Evolutionary conservation across 2,797 vertebrate genomes (phyloP), one percentile per base, ranked within the genome.

Genomic region (Falco cherrug): DNA sequence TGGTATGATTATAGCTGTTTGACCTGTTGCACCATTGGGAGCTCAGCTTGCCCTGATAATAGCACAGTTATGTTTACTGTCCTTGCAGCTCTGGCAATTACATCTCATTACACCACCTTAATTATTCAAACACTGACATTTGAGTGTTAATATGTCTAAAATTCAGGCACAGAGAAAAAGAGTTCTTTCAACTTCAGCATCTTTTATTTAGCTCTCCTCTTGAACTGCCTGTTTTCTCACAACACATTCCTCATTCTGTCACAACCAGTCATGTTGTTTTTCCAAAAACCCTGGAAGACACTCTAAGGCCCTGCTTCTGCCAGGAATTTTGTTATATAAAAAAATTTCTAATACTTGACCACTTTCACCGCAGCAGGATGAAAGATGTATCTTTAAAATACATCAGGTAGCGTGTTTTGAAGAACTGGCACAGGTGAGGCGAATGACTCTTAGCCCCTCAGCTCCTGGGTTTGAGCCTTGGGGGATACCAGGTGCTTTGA

Each of bases 1-100:
- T 64, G 91, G 57, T 87, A 13, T 45, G 84, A 93, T 81, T 94
- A 35, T 26, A 88, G 87, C 65, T 84, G 87, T 95, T 95, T 95
- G 94, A 96, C 93, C 93, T 89, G 76, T 94, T 93, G 89, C 87
- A 93, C 87, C 93, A 95, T 15, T 93, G 92, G 82, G 89, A 96
- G 89, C 67, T 96, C 93, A 95, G 67, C 63, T 78, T 94, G 78
- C 94, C 79, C 94, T 95, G 93, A 90, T 94, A 93, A 78, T 89
- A 45, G 56, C 2, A 18, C 91, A 93, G 68, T 93, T 96, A n/a
- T 97, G 92, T 97, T 97, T 97, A 94, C 96, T 97, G 96, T 97
- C 90, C 96, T 97, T 97, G 95, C 79, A 93, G 70, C 64, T 91
- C 94, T 96, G 61, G 87, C 87, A 82, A 87, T 96, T 97, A 91